Base-by-base conservation (phyloP, 2,113 vertebrate species). In the Varanus salvator region DNA sequence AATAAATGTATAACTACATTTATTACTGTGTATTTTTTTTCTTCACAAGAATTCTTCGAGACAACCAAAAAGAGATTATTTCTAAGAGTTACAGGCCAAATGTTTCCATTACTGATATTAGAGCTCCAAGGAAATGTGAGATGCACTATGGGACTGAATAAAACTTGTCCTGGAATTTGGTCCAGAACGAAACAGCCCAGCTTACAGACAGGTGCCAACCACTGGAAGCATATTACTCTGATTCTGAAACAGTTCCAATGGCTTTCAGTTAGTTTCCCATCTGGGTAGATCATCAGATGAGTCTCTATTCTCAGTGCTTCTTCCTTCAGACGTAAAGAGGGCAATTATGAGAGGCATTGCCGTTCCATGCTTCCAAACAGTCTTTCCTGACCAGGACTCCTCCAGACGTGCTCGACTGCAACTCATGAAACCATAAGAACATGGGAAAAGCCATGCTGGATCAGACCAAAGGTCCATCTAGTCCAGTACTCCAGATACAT, bases 51-150 rank as follows among this genome's bases (percentile, higher is more conserved):
- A 83, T 77, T 85, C 72, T 52, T 87, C 52, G 38, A n/a, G 91
- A 89, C 90, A 68, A 60, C 66, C 66, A 3, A 89, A 87, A 84
- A 80, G 38, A 87, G 21, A 27, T 69, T 69, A 74, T 74, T 74
- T 17, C 15, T 27, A 50, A 80, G 27, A 50, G 52, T 29, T 19
- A 52, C n/a, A 76, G 19, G 19, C 74, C n/a, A 86, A 12, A 86
- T 82, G n/a, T 52, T 54, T 17, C 68, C 69, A 54, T 38, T 54
- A 19, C 64, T 64, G 3, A 1, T 68, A 74, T 57, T 82, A 82
- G 34, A 38, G 50, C 23, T 29, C 66, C 48, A 71, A 81, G 7
- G 80, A 88, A 82, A 21, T 34, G 66, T 82, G 50, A 88, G 66
- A 88, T 74, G 15, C 17, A 57, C 50, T 38, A 82, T 57, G 34